These are phyloP conservation scores for Varanus salvator DNA, from an alignment of 2,113 vertebrate species.

Conservation along the genomic window DNA sequence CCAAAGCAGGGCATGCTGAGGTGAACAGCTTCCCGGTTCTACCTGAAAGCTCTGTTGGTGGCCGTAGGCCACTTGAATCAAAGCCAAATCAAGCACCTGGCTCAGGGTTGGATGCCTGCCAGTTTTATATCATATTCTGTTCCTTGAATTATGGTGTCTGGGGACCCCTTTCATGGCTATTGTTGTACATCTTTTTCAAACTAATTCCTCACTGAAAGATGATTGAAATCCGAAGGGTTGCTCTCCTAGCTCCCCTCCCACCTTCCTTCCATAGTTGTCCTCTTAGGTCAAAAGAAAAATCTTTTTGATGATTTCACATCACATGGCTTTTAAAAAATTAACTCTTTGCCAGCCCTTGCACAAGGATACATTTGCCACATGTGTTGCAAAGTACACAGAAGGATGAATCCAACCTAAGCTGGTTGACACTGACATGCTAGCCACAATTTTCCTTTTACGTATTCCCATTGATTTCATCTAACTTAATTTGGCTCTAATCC, in stretches of 20 bases:
- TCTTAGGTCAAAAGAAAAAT: slow-evolving; percentile 52
- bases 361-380: background rate
- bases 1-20: slow-evolving; percentile 65
- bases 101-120: slow-evolving; percentile 75
- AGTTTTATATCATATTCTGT: slow-evolving; percentile 70
- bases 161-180: slow-evolving; percentile 68
- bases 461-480: background rate
- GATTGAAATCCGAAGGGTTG: slow-evolving; percentile 74
- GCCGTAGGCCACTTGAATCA: slow-evolving; percentile 80
- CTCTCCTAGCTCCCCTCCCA: slow-evolving; percentile 34
- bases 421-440: too few species aligned
- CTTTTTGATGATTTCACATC: slow-evolving; percentile 45
- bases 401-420: too few species aligned
- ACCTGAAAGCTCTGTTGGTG: slow-evolving; percentile 81
- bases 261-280: slow-evolving; percentile 58
- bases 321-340: slow-evolving; percentile 25
- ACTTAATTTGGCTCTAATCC: background rate
- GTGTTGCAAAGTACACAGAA: background rate
- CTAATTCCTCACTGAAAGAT: slow-evolving; percentile 81
- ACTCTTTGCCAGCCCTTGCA: slow-evolving; percentile 29
- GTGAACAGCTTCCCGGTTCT: slow-evolving; percentile 72
- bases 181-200: slow-evolving; percentile 75
- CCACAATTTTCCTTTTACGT: too few species aligned
- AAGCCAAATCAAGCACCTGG: slow-evolving; percentile 84
- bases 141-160: slow-evolving; percentile 76